Conservation (phyloP, 2,888 invertebrate species). For the Podotricha telesiphe region DNA sequence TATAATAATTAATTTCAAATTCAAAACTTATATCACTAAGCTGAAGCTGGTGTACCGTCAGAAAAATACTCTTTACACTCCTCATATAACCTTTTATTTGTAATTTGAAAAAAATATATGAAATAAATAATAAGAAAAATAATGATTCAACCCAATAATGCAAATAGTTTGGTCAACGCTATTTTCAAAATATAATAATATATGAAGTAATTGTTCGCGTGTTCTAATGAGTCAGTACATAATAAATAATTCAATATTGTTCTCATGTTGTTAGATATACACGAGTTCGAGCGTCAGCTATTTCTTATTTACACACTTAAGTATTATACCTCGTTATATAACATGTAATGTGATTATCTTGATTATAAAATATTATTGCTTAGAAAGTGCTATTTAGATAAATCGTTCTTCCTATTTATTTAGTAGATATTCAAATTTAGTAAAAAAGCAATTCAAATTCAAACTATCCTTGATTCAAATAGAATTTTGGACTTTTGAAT, state of each 20-base stretch:
- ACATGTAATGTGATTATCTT: neutral
- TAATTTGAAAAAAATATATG: too few relatives aligned
- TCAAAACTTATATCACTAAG: too few relatives aligned
- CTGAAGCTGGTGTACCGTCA: too few relatives aligned
- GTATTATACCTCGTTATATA: conserved; percentile 8
- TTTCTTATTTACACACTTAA: conserved; percentile 25
- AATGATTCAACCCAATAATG: too few relatives aligned
- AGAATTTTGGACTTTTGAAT: too few relatives aligned
- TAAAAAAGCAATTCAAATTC: neutral
- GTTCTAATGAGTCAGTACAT: conserved; percentile 4
- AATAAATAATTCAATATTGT: conserved; percentile 29
- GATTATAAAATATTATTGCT: neutral
- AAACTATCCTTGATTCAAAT: too few relatives aligned
- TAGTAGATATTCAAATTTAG: neutral
- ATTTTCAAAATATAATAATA: neutral
- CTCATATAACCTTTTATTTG: too few relatives aligned
- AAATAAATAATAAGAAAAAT: too few relatives aligned
- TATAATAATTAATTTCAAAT: too few relatives aligned
- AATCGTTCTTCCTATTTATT: neutral
- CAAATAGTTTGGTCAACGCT: neutral
- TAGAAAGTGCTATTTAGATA: neutral
- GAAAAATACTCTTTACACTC: too few relatives aligned
- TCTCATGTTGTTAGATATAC: conserved; percentile 2
- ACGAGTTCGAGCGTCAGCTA: conserved; percentile 23
- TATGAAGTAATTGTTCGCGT: conserved; percentile 21